phyloP scores from a whole-genome alignment of 1,140 invertebrate species.

The Danaus melanippus region DNA sequence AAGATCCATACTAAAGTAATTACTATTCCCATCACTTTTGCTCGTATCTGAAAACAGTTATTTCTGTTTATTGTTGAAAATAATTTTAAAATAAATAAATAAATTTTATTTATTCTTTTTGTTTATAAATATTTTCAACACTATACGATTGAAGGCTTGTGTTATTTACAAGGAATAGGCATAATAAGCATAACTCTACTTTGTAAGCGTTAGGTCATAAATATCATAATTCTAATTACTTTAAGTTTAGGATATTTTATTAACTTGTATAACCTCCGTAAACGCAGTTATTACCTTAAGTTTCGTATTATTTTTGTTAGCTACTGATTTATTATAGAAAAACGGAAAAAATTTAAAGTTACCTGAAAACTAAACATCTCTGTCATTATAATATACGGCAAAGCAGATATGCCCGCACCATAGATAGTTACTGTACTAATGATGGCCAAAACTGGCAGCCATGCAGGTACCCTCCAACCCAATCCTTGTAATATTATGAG shows the following conservation, averaged over 20 bases:
- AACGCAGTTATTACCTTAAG: neutral
- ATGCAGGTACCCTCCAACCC: slow-evolving; percentile 13
- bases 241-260: slow-evolving; percentile 1
- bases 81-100: too few relatives aligned
- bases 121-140: too few relatives aligned
- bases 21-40: slow-evolving; percentile 29
- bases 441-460: slow-evolving; percentile 24
- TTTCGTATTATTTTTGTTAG: slow-evolving; percentile 1
- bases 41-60: slow-evolving; percentile 29
- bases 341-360: slow-evolving; percentile 5
- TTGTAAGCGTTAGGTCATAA: neutral
- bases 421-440: slow-evolving; percentile 18
- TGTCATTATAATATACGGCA: slow-evolving; percentile 21
- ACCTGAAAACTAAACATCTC: slow-evolving; percentile 44
- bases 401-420: slow-evolving; percentile 22
- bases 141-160: too few relatives aligned
- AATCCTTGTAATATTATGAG: neutral
- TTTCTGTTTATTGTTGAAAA: neutral
- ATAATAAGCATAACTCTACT: too few relatives aligned
- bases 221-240: neutral
- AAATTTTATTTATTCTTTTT: neutral
- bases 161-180: too few relatives aligned
- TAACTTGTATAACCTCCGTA: neutral
- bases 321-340: slow-evolving; percentile 1
- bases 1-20: slow-evolving; percentile 28